Evolutionary conservation across 2,888 invertebrate genomes (phyloP).

Genomic region (Itoplectis maculator): DNA sequence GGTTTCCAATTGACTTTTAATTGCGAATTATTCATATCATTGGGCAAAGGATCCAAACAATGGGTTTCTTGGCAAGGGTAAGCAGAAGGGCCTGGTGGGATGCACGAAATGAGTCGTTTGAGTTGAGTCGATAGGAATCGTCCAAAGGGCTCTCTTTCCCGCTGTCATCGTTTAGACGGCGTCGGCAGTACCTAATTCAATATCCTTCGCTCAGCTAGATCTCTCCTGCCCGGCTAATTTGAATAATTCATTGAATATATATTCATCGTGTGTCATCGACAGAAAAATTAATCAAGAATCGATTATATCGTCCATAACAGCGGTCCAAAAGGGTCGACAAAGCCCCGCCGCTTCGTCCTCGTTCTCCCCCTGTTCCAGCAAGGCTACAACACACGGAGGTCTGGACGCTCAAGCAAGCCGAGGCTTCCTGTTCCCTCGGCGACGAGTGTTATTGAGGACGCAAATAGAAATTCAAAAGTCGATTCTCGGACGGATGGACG

Average conservation of each 20-base stretch:
- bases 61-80: not conserved
- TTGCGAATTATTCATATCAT: not conserved
- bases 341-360: conserved; percentile 35
- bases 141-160: not conserved
- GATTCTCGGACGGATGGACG: conserved; percentile 67
- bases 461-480: conserved; percentile 74
- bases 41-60: not conserved
- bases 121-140: not conserved
- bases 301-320: conserved; percentile 71
- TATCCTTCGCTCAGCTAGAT: conserved; percentile 69
- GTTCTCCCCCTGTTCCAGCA: conserved; percentile 43
- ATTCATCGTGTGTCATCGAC: conserved; percentile 78
- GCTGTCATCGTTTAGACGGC: conserved; percentile 65
- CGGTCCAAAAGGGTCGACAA: conserved; percentile 59
- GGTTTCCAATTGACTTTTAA: not conserved
- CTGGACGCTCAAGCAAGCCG: conserved; percentile 30
- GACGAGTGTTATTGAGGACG: conserved; percentile 72
- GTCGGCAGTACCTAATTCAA: conserved; percentile 74
- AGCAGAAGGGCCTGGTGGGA: not conserved
- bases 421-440: conserved; percentile 45
- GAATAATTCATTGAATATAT: conserved; percentile 78
- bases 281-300: conserved; percentile 79
- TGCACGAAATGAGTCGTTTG: not conserved
- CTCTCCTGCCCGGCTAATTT: conserved; percentile 72
- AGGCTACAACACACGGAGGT: conserved; percentile 55